phyloP scores from a whole-genome alignment of 1,140 invertebrate species.

The Drosophila dunni region DNA sequence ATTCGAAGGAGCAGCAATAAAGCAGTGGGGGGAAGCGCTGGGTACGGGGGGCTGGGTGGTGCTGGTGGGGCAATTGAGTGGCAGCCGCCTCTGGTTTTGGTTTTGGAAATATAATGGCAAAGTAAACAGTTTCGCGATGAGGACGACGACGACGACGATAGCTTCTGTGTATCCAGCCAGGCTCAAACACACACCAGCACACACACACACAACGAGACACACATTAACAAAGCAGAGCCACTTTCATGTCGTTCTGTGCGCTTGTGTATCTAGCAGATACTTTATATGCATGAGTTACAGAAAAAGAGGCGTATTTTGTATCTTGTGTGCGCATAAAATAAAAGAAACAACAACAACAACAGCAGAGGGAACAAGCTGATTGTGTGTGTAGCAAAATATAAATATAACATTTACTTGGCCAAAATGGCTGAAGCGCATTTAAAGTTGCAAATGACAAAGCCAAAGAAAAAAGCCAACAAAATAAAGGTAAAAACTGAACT shows the following conservation, averaged over 20 bases:
- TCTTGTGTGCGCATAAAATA: conserved; percentile 48
- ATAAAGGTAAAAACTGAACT: background rate
- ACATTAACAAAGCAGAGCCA: conserved; percentile 37
- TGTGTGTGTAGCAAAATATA: conserved; percentile 45
- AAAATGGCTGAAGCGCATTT: conserved; percentile 46
- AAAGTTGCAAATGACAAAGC: conserved; percentile 13
- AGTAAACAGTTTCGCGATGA: conserved; percentile 56
- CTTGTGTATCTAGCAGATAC: conserved; percentile 63
- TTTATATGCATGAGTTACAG: conserved; percentile 67
- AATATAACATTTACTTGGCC: conserved; percentile 50
- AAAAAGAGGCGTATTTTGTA: conserved; percentile 64
- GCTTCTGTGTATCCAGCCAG: conserved; percentile 31
- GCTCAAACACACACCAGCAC: conserved; percentile 9
- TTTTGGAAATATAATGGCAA: conserved; percentile 59
- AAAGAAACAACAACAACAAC: conserved; percentile 31
- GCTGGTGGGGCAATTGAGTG: conserved; percentile 23
- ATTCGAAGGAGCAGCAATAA: background rate
- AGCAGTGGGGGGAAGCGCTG: background rate
- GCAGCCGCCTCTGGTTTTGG: conserved; percentile 47
- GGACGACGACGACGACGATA: conserved; percentile 32
- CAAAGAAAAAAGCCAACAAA: conserved; percentile 2
- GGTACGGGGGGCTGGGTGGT: background rate
- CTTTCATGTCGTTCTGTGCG: conserved; percentile 45
- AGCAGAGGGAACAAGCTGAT: conserved; percentile 15
- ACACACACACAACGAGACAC: conserved; percentile 1